Conservation (phyloP, 2,888 invertebrate genomes). For the Adelognathus sp. region DNA sequence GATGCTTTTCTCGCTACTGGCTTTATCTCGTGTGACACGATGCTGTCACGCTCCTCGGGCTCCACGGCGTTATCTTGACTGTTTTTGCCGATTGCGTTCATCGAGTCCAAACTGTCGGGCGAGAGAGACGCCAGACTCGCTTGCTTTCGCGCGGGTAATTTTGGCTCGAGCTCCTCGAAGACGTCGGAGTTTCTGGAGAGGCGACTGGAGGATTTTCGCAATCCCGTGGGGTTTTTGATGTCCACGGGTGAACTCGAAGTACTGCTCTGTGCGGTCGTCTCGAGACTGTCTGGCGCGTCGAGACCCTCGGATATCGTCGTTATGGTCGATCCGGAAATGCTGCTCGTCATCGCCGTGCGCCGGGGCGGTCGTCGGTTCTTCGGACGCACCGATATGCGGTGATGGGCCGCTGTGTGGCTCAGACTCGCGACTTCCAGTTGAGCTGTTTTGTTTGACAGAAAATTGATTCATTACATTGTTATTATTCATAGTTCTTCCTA, state of each 20-base stretch:
- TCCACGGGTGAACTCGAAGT: constrained; percentile 66
- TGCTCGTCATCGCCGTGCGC: constrained; percentile 63
- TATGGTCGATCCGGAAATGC: constrained; percentile 62
- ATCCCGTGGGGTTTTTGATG: constrained; percentile 53
- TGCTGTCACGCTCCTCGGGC: constrained; percentile 55
- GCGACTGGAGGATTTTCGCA: constrained; percentile 75
- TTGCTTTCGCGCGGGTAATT: constrained; percentile 64
- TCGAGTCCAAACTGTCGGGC: constrained; percentile 76
- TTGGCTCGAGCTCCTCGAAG: constrained; percentile 75
- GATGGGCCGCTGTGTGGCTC: constrained; percentile 78
- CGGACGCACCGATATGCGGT: constrained; percentile 78
- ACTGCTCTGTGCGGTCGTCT: constrained; percentile 57
- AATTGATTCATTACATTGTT: not conserved
- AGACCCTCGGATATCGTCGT: constrained; percentile 69
- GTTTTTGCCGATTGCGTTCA: constrained; percentile 55
- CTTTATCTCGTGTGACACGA: constrained; percentile 59
- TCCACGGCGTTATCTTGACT: constrained; percentile 40
- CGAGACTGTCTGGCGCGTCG: constrained; percentile 70
- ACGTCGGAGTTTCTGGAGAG: constrained; percentile 75
- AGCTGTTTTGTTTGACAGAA: constrained; percentile 63
- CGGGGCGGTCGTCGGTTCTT: constrained; percentile 78
- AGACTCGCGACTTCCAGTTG: constrained; percentile 73
- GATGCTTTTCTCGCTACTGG: constrained; percentile 67
- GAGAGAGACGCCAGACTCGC: constrained; percentile 73
- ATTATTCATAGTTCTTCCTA: too few relatives aligned